phyloP scores from a whole-genome alignment of 2,888 invertebrate genomes.

The Lasioglossum figueresi region DNA sequence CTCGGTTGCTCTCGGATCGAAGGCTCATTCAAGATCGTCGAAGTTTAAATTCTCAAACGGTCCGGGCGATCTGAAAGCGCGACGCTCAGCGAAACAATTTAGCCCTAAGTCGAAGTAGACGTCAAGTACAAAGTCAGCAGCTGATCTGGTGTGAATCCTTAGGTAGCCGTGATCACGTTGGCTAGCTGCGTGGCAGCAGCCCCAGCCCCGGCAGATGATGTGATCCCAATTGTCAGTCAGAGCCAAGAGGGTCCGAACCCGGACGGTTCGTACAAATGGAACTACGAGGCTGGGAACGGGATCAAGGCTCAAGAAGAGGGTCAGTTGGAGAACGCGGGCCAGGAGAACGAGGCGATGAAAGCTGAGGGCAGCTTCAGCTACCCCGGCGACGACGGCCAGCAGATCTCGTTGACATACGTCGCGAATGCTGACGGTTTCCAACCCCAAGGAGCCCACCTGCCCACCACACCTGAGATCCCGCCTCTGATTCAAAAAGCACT shows the following conservation, averaged over 20 bases:
- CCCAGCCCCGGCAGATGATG: conserved; percentile 70
- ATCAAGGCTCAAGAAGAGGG: conserved; percentile 83
- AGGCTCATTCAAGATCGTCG: not conserved
- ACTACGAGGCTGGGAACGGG: conserved; percentile 84
- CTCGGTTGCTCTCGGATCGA: not conserved
- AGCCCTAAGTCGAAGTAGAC: not conserved
- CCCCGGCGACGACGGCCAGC: conserved; percentile 81
- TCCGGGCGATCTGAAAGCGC: not conserved
- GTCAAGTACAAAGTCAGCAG: not conserved
- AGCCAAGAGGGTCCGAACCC: conserved; percentile 80
- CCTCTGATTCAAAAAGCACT: conserved; percentile 80
- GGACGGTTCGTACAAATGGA: conserved; percentile 81
- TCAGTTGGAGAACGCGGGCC: conserved; percentile 79
- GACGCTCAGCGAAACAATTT: not conserved
- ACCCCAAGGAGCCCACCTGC: conserved; percentile 82
- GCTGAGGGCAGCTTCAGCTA: conserved; percentile 82
- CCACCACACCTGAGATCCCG: conserved; percentile 82
- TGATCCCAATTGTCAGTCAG: conserved; percentile 78
- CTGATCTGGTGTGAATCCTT: not conserved
- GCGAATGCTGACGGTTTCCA: conserved; percentile 83
- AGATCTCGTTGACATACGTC: conserved; percentile 80
- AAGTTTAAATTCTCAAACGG: not conserved
- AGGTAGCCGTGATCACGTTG: conserved; percentile 74
- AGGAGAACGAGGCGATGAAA: conserved; percentile 77
- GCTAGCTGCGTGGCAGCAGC: conserved; percentile 68